phyloP scores from a whole-genome alignment of 2,797 vertebrate genomes.

The Eulemur albifrons region DNA sequence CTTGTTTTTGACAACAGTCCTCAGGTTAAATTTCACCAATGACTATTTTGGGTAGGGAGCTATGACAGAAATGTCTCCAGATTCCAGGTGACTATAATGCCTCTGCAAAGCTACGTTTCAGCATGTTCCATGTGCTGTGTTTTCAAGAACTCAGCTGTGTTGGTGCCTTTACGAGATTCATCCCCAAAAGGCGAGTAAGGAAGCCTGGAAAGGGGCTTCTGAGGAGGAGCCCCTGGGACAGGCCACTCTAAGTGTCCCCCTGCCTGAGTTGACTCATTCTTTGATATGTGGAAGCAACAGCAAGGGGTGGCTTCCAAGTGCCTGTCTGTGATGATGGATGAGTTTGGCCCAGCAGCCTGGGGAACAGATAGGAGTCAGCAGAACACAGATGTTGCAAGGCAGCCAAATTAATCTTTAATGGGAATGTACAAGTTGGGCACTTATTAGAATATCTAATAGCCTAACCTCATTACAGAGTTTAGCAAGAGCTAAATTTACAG shows the following conservation, averaged over 20 bases:
- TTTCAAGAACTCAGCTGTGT: constrained; percentile 73
- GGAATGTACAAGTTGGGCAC: constrained; percentile 77
- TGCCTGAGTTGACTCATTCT: constrained; percentile 30
- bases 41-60: constrained; percentile 84
- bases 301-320: constrained; percentile 77
- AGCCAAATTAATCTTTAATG: constrained; percentile 81
- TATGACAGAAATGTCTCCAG: constrained; percentile 83
- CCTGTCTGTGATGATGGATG: constrained; percentile 84
- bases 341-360: constrained; percentile 72
- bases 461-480: constrained; percentile 70
- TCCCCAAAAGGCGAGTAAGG: background rate
- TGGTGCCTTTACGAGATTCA: constrained; percentile 39
- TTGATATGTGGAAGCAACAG: constrained; percentile 74
- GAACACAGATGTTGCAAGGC: constrained; percentile 81
- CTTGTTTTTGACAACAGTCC: constrained; percentile 86
- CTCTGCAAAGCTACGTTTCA: constrained; percentile 83
- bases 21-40: constrained; percentile 83
- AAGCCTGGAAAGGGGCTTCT: constrained; percentile 9
- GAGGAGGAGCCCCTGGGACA: constrained; percentile 4
- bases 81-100: constrained; percentile 67
- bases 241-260: constrained; percentile 52
- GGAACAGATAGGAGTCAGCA: constrained; percentile 81
- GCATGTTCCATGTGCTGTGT: constrained; percentile 76
- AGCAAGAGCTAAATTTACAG: constrained; percentile 77
- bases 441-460: constrained; percentile 78